Conservation (phyloP, 2,888 invertebrate genomes). For the Leucozona laternaria region DNA sequence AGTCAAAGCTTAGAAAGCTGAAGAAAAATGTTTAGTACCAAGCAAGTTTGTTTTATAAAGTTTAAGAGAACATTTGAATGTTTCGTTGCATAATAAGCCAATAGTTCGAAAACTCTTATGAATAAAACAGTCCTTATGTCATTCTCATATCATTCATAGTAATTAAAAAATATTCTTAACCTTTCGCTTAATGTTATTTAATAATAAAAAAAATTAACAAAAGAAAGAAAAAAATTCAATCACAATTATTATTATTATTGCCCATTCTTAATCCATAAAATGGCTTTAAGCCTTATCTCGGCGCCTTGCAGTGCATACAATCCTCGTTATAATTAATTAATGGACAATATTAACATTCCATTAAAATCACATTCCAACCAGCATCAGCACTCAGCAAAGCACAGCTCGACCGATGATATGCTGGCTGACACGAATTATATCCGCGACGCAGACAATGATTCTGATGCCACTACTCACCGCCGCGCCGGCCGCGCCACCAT, state of each 20-base stretch:
- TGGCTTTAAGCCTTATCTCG: slow-evolving; percentile 32
- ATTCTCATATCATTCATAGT: background rate
- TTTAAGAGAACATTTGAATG: too few species aligned
- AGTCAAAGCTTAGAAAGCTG: too few species aligned
- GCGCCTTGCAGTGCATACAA: slow-evolving; percentile 8
- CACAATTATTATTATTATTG: background rate
- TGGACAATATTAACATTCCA: slow-evolving; percentile 56
- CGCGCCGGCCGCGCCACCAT: background rate
- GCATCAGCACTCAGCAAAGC: background rate
- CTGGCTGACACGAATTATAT: background rate
- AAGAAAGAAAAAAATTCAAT: background rate
- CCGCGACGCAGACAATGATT: background rate
- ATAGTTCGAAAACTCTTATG: too few species aligned
- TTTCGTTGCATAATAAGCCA: too few species aligned
- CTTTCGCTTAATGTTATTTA: background rate
- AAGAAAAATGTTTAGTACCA: too few species aligned
- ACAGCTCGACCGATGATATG: background rate
- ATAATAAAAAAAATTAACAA: background rate
- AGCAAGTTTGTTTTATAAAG: too few species aligned
- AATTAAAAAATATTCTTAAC: background rate
- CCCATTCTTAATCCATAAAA: slow-evolving; percentile 17
- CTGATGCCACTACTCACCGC: background rate
- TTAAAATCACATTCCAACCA: slow-evolving; percentile 44
- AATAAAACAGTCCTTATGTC: background rate
- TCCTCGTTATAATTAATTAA: slow-evolving; percentile 43